Conservation (phyloP, 1,140 invertebrate species). For the Euura saliciscinereae region DNA sequence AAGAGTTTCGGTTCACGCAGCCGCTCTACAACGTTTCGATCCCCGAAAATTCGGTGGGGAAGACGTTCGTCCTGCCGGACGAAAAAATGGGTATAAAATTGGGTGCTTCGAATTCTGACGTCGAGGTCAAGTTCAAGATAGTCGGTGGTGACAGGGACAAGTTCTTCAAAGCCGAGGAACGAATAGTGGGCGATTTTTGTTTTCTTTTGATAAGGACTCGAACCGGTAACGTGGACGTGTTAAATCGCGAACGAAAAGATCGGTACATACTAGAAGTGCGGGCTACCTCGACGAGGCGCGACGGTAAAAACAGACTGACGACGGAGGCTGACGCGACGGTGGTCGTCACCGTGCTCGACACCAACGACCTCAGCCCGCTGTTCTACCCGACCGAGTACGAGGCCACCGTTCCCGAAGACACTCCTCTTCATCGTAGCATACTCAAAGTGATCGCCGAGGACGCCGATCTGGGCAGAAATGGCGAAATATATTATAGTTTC, state of each 20-base stretch:
- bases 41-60: slow-evolving; percentile 88
- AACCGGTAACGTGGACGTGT: slow-evolving; percentile 80
- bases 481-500: slow-evolving; percentile 96
- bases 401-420: slow-evolving; percentile 87
- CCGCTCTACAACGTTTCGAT: slow-evolving; percentile 88
- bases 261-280: slow-evolving; percentile 81
- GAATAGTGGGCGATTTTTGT: slow-evolving; percentile 89
- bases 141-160: slow-evolving; percentile 83
- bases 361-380: slow-evolving; percentile 90
- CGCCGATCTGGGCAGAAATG: slow-evolving; percentile 92
- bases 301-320: slow-evolving; percentile 62
- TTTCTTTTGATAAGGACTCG: slow-evolving; percentile 88
- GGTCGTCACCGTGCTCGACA: slow-evolving; percentile 82
- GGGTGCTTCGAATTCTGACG: slow-evolving; percentile 59
- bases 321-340: slow-evolving; percentile 73
- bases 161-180: slow-evolving; percentile 91
- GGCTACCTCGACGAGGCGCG: slow-evolving; percentile 69
- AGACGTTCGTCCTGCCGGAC: slow-evolving; percentile 74
- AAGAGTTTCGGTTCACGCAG: slow-evolving; percentile 73
- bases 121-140: slow-evolving; percentile 82
- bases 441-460: slow-evolving; percentile 85
- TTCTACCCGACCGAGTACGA: slow-evolving; percentile 90
- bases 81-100: slow-evolving; percentile 73
- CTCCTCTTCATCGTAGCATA: slow-evolving; percentile 80
- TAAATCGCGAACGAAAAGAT: slow-evolving; percentile 91